Percentiles rank a stretch among this genome's conserved stretches.
Evolutionary conservation across 2,113 vertebrate species (phyloP).

Genomic region (Turnix velox): DNA sequence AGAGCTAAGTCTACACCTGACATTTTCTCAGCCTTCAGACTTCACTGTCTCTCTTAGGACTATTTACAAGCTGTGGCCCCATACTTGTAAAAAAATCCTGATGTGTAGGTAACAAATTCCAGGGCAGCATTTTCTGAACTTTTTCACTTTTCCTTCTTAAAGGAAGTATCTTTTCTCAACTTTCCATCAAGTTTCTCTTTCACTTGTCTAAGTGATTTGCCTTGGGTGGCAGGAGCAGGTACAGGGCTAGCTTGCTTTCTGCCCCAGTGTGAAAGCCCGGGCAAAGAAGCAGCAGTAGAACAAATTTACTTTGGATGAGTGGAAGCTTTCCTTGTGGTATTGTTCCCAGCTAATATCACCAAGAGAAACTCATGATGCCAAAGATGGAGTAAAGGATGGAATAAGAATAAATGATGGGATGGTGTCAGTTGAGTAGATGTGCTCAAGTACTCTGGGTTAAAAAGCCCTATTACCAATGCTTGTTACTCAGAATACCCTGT

Average conservation of each 20-base stretch:
- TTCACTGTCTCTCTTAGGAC: not conserved
- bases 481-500: accelerated
- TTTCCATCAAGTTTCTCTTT: not conserved
- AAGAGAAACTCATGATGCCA: not conserved
- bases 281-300: not conserved
- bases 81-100: not conserved
- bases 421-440: not conserved
- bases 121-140: not conserved
- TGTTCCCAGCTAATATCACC: not conserved
- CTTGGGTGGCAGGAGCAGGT: not conserved
- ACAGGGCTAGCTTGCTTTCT: not conserved
- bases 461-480: not conserved
- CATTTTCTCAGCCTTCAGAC: not conserved
- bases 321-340: not conserved
- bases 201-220: not conserved
- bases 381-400: not conserved
- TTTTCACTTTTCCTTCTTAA: not conserved
- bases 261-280: accelerated
- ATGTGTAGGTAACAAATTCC: not conserved
- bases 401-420: not conserved
- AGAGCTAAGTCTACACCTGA: accelerated
- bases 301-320: not conserved
- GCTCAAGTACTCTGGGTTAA: not conserved
- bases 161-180: not conserved
- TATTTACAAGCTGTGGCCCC: not conserved